Base-by-base conservation (phyloP, 1,140 invertebrate genomes). In the Cataglyphis hispanica region DNA sequence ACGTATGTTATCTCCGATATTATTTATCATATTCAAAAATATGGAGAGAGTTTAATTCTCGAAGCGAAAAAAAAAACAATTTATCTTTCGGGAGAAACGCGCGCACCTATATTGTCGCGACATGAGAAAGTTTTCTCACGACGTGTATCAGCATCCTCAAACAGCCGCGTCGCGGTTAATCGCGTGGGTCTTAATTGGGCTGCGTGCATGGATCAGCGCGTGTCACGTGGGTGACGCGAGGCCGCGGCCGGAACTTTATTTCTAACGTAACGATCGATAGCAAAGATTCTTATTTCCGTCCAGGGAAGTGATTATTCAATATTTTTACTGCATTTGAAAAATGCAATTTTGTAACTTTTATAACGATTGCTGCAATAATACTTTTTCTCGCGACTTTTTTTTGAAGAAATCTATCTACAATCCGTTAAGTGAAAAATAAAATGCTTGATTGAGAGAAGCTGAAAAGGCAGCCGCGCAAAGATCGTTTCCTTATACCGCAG, bases 121-220 rank as follows among this genome's bases (percentile, higher is more conserved):
- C 75, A 88, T 89, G 90, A 86, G 89, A 91, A 88, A 85, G 84
- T 89, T 22, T 80, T 89, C 58, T 34, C 46, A 27, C 56, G 61
- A 63, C 61, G 40, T 58, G 25, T 31, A 34, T 37, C 63, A 80
- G 19, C 43, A 6, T 27, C 8, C 16, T 43, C 76, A 31, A 13
- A 27, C 53, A 87, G 83, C 34, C 46, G 19, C 22, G 74, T 63
- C 34, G 53, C 74, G 70, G 22, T 87, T 69, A 87, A 85, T 80
- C 53, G 74, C 63, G 90, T 91, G 77, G 87, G 86, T 58, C 77
- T 90, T 91, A 91, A 91, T 91, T 87, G 91, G 88, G 64, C 90
- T 85, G 77, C 85, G 84, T 86, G 58, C 61, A 64, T 66, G 77
- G 75, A 78, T 63, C 86, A 60, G 63, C 60, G 50, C 67, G 72